Percentiles rank a stretch among this genome's conserved stretches.
These are phyloP conservation scores for Saxidomus purpurata DNA, from an alignment of 1,140 invertebrate genomes.

Conservation along the genomic window DNA sequence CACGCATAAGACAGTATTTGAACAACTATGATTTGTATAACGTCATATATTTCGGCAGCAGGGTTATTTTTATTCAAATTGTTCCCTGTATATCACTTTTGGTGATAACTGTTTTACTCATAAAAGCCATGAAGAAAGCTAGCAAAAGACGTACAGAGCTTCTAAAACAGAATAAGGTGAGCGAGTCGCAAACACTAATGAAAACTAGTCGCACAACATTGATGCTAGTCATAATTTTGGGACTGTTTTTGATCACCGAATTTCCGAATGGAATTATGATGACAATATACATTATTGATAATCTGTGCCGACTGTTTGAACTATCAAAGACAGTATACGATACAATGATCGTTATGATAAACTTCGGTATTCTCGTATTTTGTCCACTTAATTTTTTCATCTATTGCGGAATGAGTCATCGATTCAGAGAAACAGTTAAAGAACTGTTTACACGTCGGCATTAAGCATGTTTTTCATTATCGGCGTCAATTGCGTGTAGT, in stretches of 20 bases:
- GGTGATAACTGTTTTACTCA: slow-evolving; percentile 95
- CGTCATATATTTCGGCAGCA: slow-evolving; percentile 93
- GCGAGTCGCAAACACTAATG: slow-evolving; percentile 92
- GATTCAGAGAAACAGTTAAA: slow-evolving; percentile 97
- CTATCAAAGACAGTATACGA: slow-evolving; percentile 61
- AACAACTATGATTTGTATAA: slow-evolving; percentile 92
- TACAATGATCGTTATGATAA: slow-evolving; percentile 88
- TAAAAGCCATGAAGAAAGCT: slow-evolving; percentile 93
- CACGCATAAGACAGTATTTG: slow-evolving; percentile 76
- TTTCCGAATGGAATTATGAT: slow-evolving; percentile 93
- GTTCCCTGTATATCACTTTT: slow-evolving; percentile 95
- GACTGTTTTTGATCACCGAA: slow-evolving; percentile 96
- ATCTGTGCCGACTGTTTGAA: slow-evolving; percentile 87
- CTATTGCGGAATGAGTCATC: slow-evolving; percentile 97
- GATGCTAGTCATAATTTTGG: slow-evolving; percentile 98
- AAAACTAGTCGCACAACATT: slow-evolving; percentile 97
- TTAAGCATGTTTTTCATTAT: no score
- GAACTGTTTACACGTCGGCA: slow-evolving; percentile 91
- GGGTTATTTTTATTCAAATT: slow-evolving; percentile 96
- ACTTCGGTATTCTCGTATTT: slow-evolving; percentile 96
- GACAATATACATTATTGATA: slow-evolving; percentile 94
- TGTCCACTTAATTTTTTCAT: slow-evolving; percentile 98
- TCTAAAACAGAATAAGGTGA: slow-evolving; percentile 94
- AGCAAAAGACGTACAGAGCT: slow-evolving; percentile 93
- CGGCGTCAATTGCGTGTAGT: no score